Percentiles rank a stretch among this genome's conserved stretches.
phyloP scores from a whole-genome alignment of 2,888 invertebrate species.

The Capitulum mitella region DNA sequence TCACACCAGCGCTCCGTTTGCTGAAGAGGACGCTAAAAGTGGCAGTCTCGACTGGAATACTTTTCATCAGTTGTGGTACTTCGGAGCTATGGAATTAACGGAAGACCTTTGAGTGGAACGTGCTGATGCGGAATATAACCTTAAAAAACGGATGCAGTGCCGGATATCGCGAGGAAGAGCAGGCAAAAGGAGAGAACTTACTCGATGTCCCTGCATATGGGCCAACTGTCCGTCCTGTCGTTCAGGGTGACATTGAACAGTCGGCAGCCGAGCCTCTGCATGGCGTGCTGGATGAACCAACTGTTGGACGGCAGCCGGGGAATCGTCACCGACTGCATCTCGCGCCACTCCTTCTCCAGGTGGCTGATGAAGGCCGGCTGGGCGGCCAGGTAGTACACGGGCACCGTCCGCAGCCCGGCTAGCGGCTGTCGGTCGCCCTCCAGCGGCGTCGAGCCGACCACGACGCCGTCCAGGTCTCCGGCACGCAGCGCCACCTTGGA shows the following conservation, averaged over 20 bases:
- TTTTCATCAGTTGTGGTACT: too few relatives aligned
- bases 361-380: neutral
- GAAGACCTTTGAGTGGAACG: too few relatives aligned
- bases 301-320: neutral
- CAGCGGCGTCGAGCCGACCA: neutral
- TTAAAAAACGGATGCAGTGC: too few relatives aligned
- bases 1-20: too few relatives aligned
- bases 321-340: slow-evolving; percentile 14
- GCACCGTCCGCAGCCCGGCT: neutral
- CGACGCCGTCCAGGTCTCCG: neutral
- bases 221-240: neutral
- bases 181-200: too few relatives aligned
- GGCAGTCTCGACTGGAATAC: too few relatives aligned
- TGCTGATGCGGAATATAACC: too few relatives aligned
- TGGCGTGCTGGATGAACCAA: slow-evolving; percentile 17
- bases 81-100: too few relatives aligned
- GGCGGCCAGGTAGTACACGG: neutral
- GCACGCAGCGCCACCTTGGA: neutral
- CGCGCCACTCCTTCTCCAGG: slow-evolving; percentile 12
- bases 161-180: too few relatives aligned
- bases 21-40: too few relatives aligned
- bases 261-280: neutral
- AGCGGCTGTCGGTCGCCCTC: neutral
- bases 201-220: neutral
- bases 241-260: neutral